Base-by-base conservation (phyloP, 2,113 vertebrate species). In the Struthio camelus region DNA sequence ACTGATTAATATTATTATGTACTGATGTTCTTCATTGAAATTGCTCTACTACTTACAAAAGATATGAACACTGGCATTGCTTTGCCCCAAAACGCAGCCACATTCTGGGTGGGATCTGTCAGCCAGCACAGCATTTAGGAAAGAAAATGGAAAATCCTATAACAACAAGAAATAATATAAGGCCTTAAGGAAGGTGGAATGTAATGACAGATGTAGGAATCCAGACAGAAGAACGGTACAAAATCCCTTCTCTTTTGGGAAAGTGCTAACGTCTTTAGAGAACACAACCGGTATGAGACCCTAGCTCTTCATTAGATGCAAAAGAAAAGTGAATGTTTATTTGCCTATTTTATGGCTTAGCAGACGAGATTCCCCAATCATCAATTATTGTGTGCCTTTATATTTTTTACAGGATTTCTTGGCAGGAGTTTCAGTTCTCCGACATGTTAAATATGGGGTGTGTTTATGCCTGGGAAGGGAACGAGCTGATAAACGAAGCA, bases 111-210 rank as follows among this genome's bases (percentile, higher is more conserved):
- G 62, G 27, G 36, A 79, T 14, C 48, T 77, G 20, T 28, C n/a
- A 27, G 30, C 17, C 36, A 10, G 78, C 12, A 1, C 0, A 84
- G 50, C 6, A 3, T 15, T 77, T 16, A 32, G 64, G 71, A 15
- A 7, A 30, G 79, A 46, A 64, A 48, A 50, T 5, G 54, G 64
- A 13, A 94, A 93, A 85, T 54, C 46, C n/a, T 64, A 19, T 4
- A 78, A 27, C 2, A 6, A 6, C 0, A 38, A 67, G 36, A 12
- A 4, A 44, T 83, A 85, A 36, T 1, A 3, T 3, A 22, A 44
- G 15, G 30, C 34, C 46, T 62, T 72, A 69, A 61, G 48, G 48
- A 30, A 69, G 48, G 19, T 20, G 48, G 80, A 83, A 62, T 24
- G 2, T 2, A 16, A 79, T 13, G 42, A 51, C 22, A 46, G 7